Evolutionary conservation across 2,888 invertebrate species (phyloP).

Genomic region (Tridacna gigas): DNA sequence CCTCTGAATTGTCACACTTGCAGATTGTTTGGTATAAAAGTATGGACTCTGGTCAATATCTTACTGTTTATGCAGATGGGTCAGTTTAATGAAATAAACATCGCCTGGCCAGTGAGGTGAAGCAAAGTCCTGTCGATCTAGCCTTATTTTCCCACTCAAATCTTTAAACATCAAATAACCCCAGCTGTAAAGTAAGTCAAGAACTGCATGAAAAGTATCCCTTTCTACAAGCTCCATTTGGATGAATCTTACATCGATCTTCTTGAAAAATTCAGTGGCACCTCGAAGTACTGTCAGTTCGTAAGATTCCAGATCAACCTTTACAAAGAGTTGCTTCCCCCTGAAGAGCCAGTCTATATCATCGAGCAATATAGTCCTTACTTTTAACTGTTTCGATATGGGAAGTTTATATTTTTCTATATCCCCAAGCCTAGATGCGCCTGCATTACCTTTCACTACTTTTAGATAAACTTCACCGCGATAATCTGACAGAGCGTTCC

Average conservation of each 20-base stretch:
- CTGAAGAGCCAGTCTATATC: neutral
- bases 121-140: neutral
- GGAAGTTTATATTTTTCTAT: neutral
- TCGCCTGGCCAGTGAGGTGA: neutral
- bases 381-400: neutral
- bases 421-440: neutral
- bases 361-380: neutral
- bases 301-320: neutral
- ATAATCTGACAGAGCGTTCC: conserved; percentile 8
- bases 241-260: neutral
- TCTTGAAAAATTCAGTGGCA: neutral
- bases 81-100: conserved; percentile 12
- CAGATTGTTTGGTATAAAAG: neutral
- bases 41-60: too few relatives aligned
- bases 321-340: neutral
- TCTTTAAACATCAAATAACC: conserved; percentile 4
- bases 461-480: neutral
- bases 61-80: neutral
- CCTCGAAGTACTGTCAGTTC: neutral
- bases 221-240: conserved; percentile 7
- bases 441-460: neutral
- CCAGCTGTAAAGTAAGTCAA: conserved; percentile 4
- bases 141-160: neutral
- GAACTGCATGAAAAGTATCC: neutral
- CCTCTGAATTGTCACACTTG: neutral